Conservation (phyloP, 2,113 vertebrate genomes). For the Micromys minutus region DNA sequence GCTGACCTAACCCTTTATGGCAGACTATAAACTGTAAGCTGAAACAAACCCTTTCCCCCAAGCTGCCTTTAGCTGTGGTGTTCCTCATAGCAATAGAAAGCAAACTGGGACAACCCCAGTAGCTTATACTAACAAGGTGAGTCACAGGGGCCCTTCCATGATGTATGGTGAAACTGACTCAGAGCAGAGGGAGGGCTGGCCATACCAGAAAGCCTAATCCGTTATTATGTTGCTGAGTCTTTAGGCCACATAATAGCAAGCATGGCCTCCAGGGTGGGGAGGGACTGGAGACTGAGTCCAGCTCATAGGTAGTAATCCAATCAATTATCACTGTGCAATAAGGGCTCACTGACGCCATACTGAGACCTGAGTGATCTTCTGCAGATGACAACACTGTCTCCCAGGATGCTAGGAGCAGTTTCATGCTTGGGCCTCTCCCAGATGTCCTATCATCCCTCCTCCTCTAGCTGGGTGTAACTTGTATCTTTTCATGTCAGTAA, state of each 20-base stretch:
- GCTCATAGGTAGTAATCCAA: neutral
- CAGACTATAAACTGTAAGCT: neutral
- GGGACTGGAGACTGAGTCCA: neutral
- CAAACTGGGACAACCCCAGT: neutral
- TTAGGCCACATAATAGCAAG: neutral
- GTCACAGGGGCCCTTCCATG: neutral
- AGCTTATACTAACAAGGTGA: neutral
- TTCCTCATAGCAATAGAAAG: neutral
- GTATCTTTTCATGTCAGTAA: neutral
- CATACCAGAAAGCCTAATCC: neutral
- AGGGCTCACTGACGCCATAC: neutral
- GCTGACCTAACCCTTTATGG: neutral
- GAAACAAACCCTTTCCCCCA: neutral
- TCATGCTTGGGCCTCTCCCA: neutral
- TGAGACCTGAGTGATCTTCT: neutral
- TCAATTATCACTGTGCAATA: neutral
- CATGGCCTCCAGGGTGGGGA: neutral
- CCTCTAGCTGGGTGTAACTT: neutral
- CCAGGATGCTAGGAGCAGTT: neutral
- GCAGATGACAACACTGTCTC: neutral
- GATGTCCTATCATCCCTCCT: neutral
- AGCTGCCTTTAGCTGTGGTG: too few relatives aligned
- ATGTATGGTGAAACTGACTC: neutral
- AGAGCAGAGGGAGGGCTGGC: neutral
- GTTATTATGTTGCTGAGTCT: neutral